These are phyloP conservation scores for Lemur catta DNA, from an alignment of 2,797 vertebrate species.

Conservation along the genomic window DNA sequence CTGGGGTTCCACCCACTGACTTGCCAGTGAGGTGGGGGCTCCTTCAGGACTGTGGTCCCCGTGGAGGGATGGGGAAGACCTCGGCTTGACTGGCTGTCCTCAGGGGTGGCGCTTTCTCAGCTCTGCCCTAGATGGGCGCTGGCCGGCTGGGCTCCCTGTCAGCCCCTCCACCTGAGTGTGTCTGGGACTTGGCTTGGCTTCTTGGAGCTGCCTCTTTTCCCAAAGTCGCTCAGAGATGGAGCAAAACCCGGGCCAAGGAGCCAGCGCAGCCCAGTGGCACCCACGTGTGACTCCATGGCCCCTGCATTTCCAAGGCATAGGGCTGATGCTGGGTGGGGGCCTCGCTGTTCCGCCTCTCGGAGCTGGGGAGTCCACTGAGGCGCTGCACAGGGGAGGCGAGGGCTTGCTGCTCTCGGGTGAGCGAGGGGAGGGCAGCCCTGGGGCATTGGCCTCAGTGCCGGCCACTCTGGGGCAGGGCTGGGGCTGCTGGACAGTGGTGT, in stretches of 20 bases:
- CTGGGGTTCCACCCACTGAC: not conserved
- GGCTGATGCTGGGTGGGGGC: not conserved
- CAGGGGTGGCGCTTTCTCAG: fast-evolving
- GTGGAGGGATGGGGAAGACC: not conserved
- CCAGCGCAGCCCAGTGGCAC: not conserved
- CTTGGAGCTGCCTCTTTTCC: not conserved
- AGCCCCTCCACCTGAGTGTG: not conserved
- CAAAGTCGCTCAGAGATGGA: not conserved
- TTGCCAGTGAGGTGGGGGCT: not conserved
- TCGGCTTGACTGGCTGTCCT: not conserved
- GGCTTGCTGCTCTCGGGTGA: not conserved
- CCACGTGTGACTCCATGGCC: fast-evolving
- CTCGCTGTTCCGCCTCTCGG: not conserved
- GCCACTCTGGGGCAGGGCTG: too few species aligned
- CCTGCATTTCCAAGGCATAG: fast-evolving
- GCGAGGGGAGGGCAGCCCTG: not conserved
- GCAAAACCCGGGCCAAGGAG: not conserved
- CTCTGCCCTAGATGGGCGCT: too few species aligned
- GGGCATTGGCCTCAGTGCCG: not conserved
- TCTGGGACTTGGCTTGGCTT: not conserved
- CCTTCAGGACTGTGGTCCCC: not conserved
- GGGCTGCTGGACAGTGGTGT: not conserved
- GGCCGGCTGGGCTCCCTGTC: not conserved
- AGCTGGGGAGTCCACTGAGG: not conserved
- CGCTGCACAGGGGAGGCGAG: not conserved